Base-by-base conservation (phyloP, 1,140 invertebrate genomes). In the Oscheius sp. region DNA sequence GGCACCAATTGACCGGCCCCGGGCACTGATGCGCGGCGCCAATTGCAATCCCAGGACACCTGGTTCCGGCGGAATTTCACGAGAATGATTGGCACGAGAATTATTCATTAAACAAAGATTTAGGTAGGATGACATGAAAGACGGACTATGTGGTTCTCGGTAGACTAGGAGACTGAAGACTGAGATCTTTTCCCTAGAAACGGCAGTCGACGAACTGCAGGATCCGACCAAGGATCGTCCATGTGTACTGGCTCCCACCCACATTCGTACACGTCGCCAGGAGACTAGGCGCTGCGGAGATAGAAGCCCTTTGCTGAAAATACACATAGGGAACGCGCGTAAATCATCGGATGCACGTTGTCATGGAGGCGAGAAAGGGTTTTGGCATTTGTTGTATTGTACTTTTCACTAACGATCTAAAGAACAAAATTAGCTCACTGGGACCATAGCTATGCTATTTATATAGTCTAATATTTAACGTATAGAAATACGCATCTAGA, bases 161-260 rank as follows among this genome's bases (percentile, higher is more conserved):
- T n/a, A 34, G 29, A 34, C 34, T 23, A 58, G 20, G 62, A 52
- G 23, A 76, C 42, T 49, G 42, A 2, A 1, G 2, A 62, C 23
- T n/a, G 31, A 46, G 42, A 45, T 78, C 61, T n/a, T n/a, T n/a
- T n/a, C n/a, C n/a, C n/a, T n/a, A 82, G 68, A 80, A 83, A 18
- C 82, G 75, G 55, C 82, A 83, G 71, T 83, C 82, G 23, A 83
- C 82, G 66, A 83, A 83, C 55, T 83, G 82, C 18, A 83, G 78
- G 52, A 84, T 83, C 66, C 83, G 38, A 7, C 79, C 77, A 10
- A 84, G 74, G 49, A 83, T 82, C 20, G 82, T 84, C 82, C 82
- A 83, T 31, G 82, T 83, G 69, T 79, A 83, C 64, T 83, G 81
- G 13, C 80, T 80, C 10, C 82, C 82, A 18, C 83, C 82, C 18